Evolutionary conservation across 2,113 vertebrate genomes (phyloP), one percentile per base, ranked within the genome.

Genomic region (Silurus meridionalis): DNA sequence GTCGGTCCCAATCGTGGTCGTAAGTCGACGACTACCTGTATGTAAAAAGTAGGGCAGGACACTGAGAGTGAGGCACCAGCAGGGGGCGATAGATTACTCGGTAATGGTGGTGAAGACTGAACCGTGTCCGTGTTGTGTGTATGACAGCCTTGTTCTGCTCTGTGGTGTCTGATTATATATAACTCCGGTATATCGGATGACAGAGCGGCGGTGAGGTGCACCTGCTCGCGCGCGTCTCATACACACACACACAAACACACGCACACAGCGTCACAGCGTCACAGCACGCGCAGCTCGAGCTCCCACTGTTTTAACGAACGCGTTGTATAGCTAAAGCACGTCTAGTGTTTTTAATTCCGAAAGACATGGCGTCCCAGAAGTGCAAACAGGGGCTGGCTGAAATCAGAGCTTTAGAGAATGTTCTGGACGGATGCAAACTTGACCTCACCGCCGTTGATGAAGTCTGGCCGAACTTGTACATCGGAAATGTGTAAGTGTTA

Each of bases 391-490:
- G 92, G 87, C 83, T 87, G 78, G 91, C 91, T 83, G 89, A 94
- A 28, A 69, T 94, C 83, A 92, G 84, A 89, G 92, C 94, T 21
- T 87, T 88, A 86, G 88, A 92, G 86, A 91, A 14, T 55, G 89
- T 92, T 89, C 89, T 90, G 94, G 96, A 96, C 91, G 95, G 91
- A 87, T 96, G 96, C 90, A 88, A 91, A 46, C 81, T 95, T 85
- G 95, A 94, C 80, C 93, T 95, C 83, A 94, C 92, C 25, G 93
- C 94, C 11, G 66, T 95, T 83, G 95, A 95, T 89, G 95, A 96
- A 93, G 95, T 95, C 88, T 95, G 94, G 94, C 93, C 95, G 87
- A 93, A 95, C 92, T 90, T 96, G 85, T 95, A 85, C 93, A 94
- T 93, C 90, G 95, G 95, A 90, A 92, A 94, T 84, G 94, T 94